A percentile compares a stretch with the other conserved stretches of the same genome.
Conservation (phyloP, 2,888 invertebrate species). For the Acanthoscelides obtectus region DNA sequence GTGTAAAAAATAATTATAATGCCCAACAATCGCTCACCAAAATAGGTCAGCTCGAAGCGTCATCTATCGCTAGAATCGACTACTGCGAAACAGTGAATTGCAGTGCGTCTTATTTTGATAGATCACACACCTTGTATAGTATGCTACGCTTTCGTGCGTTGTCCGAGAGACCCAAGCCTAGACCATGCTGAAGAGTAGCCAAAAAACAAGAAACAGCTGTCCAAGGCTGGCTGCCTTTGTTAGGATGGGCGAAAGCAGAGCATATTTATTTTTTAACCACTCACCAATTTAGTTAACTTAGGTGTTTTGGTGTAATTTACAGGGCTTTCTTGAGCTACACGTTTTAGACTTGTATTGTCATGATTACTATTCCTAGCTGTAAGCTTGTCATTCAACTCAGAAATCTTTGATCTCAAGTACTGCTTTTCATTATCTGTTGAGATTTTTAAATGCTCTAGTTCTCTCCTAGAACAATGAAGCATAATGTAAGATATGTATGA, state of each 20-base stretch:
- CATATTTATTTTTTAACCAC: no score
- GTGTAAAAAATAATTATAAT: neutral
- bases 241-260: no score
- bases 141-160: no score
- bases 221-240: no score
- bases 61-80: no score
- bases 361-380: constrained; percentile 8
- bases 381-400: constrained; percentile 22
- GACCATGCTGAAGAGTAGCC: no score
- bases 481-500: no score
- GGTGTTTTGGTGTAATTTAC: constrained; percentile 23
- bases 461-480: constrained; percentile 22
- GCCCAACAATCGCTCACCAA: neutral
- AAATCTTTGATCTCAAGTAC: constrained; percentile 33
- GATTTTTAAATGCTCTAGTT: constrained; percentile 25
- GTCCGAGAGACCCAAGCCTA: no score
- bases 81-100: no score
- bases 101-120: no score
- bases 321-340: constrained; percentile 37
- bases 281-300: neutral
- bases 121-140: no score
- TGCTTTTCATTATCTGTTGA: constrained; percentile 30
- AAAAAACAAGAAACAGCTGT: no score
- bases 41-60: neutral
- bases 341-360: constrained; percentile 27